Evolutionary conservation across 2,113 vertebrate genomes (phyloP).

Genomic region (Ammodytes marinus): DNA sequence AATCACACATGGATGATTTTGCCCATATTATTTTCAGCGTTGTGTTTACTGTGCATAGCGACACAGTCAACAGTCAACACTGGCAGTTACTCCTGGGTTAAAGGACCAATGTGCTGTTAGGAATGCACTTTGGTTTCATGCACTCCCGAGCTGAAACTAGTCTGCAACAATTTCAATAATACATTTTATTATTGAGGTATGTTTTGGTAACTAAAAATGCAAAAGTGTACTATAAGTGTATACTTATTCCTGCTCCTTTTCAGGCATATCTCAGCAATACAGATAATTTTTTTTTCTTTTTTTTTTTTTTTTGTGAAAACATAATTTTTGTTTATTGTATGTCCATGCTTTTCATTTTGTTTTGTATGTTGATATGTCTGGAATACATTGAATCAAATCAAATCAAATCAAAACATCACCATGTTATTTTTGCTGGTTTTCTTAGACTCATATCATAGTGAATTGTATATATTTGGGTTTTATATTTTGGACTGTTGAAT

Average conservation of each 20-base stretch:
- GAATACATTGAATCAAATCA: too few relatives aligned
- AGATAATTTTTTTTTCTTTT: too few relatives aligned
- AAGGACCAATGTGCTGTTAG: not conserved
- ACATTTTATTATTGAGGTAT: not conserved
- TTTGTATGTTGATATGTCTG: too few relatives aligned
- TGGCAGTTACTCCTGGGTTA: not conserved
- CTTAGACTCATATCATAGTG: too few relatives aligned
- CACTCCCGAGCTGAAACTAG: not conserved
- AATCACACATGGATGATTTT: conserved; percentile 45
- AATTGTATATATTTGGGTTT: not conserved
- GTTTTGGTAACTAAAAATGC: not conserved
- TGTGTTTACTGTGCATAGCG: not conserved
- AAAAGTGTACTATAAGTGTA: too few relatives aligned
- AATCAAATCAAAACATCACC: too few relatives aligned
- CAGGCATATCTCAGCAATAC: too few relatives aligned
- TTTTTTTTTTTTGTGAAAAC: too few relatives aligned
- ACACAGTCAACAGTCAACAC: not conserved
- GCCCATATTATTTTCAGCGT: not conserved
- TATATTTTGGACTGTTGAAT: too few relatives aligned
- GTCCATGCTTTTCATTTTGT: too few relatives aligned
- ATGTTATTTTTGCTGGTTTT: not conserved
- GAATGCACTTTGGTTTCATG: not conserved
- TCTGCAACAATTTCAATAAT: not conserved
- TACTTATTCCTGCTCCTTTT: too few relatives aligned
- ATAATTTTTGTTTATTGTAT: too few relatives aligned